Percentiles rank a stretch among this genome's conserved stretches.
Conservation (phyloP, 2,888 invertebrate genomes). For the Julus scanicus region DNA sequence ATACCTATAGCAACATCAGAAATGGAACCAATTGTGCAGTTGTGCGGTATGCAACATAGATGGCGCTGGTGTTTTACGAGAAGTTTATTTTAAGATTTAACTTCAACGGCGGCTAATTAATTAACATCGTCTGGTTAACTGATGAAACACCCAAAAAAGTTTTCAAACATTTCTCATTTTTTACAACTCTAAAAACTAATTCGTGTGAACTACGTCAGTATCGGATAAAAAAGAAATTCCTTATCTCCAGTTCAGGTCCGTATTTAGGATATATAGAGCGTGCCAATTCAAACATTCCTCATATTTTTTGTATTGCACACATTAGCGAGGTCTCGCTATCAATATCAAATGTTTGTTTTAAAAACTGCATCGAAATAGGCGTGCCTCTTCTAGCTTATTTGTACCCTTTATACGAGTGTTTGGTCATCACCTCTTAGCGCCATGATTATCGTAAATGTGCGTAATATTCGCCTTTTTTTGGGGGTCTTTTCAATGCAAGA, state of each 20-base stretch:
- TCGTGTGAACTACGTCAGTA: neutral
- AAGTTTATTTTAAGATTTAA: too few species aligned
- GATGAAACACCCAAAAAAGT: neutral
- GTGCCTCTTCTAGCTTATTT: neutral
- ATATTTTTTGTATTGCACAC: neutral
- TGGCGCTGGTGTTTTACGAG: too few species aligned
- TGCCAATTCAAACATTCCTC: constrained; percentile 33
- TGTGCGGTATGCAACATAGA: too few species aligned
- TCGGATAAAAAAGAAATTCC: neutral
- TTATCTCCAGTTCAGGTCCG: constrained; percentile 10
- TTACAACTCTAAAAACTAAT: neutral
- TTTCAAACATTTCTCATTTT: neutral
- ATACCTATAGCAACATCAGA: too few species aligned
- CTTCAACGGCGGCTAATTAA: too few species aligned
- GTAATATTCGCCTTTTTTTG: neutral
- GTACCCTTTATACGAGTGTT: constrained; percentile 25
- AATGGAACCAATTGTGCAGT: too few species aligned
- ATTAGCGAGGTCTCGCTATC: constrained; percentile 24
- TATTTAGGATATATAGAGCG: neutral
- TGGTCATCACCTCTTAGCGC: neutral
- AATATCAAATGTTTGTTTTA: constrained; percentile 33
- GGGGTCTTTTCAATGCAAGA: too few species aligned
- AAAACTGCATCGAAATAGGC: neutral
- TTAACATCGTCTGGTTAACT: too few species aligned
- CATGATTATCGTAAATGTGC: neutral